Base-by-base conservation (phyloP, 2,113 vertebrate species). In the Myiagra hebetior region DNA sequence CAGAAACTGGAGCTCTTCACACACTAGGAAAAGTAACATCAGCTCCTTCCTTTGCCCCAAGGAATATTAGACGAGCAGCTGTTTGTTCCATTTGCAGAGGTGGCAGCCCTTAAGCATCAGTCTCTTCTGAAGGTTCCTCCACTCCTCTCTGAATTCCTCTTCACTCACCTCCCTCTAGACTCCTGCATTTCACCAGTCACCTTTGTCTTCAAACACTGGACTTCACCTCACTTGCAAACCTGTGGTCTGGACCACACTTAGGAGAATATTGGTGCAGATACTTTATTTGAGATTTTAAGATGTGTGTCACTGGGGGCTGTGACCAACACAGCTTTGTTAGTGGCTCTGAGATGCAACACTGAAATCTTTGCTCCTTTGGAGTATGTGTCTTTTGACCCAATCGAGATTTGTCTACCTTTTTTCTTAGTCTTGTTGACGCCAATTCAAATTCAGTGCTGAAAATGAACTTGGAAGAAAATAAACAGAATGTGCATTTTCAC, bases 391-490 rank as follows among this genome's bases (percentile, higher is more conserved):
- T 83, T 83, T 65, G 28, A 11, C 13, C 15, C 13, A 37, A 19
- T n/a, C 2, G 18, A 75, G 22, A 64, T 85, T 79, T 56, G 12
- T 37, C 23, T 87, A 85, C 76, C 18, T 59, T 89, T 55, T 70
- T 35, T 4, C 15, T 35, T 22, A 55, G 21, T 60, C 46, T 70
- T 84, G 82, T 13, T 69, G 24, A 77, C 15, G 3, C 35, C 16
- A 56, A 64, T 84, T 69, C 73, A 78, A 84, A 77, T 39, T 81
- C 46, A 28, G 47, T 57, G 55, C 59, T 69, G 72, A 74, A 91
- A 73, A 62, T 41, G 3, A 83, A 87, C 44, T 56, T 44, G 15
- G 28, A 89, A 94, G 16, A 20, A 30, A 94, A 86, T 52, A 52
- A 95, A 59, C 10, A 53, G 52, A 75, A 90, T 26, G 7, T n/a